These are phyloP conservation scores for Pegoplata infirma DNA, from an alignment of 2,888 invertebrate species.

Conservation along the genomic window DNA sequence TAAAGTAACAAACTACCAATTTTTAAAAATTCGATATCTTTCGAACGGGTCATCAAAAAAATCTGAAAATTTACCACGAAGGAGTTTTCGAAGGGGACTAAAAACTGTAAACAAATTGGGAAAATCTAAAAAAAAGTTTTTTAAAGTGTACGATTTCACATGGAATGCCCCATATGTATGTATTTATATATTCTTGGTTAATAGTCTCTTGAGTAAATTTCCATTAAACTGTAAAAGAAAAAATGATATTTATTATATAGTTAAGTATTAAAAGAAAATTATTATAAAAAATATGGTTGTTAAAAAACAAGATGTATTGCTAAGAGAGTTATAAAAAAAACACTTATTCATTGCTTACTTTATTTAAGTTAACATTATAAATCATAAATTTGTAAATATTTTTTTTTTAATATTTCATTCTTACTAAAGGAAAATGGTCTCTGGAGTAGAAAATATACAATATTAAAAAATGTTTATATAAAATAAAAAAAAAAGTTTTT, in stretches of 20 bases:
- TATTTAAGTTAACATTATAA: neutral
- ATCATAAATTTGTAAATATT: neutral
- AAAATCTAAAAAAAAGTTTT: too few relatives aligned
- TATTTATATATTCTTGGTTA: neutral
- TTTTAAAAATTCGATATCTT: too few relatives aligned
- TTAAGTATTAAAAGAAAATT: slow-evolving; percentile 15
- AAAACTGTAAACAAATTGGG: too few relatives aligned
- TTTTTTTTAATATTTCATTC: too few relatives aligned
- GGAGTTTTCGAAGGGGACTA: too few relatives aligned
- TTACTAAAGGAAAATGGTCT: neutral
- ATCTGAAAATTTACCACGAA: too few relatives aligned
- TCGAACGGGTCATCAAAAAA: too few relatives aligned
- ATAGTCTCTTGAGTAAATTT: slow-evolving; percentile 41
- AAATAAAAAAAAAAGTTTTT: neutral
- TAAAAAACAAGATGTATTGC: neutral
- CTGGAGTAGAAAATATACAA: neutral
- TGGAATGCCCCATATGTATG: too few relatives aligned
- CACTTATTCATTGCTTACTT: neutral
- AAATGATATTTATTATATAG: too few relatives aligned
- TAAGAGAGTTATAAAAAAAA: neutral
- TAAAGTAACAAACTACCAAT: too few relatives aligned
- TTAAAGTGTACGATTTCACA: too few relatives aligned
- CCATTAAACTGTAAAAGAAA: slow-evolving; percentile 36
- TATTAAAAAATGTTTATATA: too few relatives aligned
- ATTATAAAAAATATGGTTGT: slow-evolving; percentile 15